Percentiles rank a stretch among this genome's conserved stretches.
Evolutionary conservation across 2,113 vertebrate genomes (phyloP).

Genomic region (Micronycteris hirsuta): DNA sequence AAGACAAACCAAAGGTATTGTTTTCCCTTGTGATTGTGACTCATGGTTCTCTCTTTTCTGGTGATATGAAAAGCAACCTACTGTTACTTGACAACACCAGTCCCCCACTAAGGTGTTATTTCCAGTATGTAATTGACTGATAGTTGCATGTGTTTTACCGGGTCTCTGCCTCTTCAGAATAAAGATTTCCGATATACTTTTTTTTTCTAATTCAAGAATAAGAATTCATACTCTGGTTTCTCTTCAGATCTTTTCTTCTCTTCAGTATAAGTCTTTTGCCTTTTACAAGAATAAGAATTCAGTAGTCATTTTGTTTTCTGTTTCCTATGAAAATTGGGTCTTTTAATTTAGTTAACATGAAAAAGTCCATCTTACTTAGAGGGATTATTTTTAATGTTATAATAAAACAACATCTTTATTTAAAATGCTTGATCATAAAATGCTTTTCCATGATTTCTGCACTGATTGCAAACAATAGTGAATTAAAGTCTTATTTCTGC

Average conservation of each 20-base stretch:
- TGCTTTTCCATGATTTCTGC: neutral
- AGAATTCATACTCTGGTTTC: too few relatives aligned
- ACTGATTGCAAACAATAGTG: neutral
- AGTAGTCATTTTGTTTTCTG: conserved; percentile 1
- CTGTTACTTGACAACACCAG: neutral
- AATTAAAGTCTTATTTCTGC: neutral
- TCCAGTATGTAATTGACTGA: neutral
- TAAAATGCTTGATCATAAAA: neutral
- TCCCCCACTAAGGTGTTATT: neutral
- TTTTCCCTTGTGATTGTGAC: neutral
- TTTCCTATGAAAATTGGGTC: neutral
- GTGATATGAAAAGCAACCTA: neutral
- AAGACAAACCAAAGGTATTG: neutral
- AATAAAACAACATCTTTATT: neutral
- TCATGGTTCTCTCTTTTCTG: neutral
- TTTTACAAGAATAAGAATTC: neutral
- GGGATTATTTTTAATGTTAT: conserved; percentile 5
- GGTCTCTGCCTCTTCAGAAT: neutral
- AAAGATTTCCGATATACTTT: too few relatives aligned
- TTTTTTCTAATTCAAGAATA: too few relatives aligned
- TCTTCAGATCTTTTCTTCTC: too few relatives aligned
- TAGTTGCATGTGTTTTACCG: neutral
- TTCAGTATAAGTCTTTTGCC: too few relatives aligned
- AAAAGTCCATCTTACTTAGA: neutral
- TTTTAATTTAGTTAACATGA: conserved; percentile 23